Percentiles rank a stretch among this genome's conserved stretches.
Evolutionary conservation across 2,888 invertebrate species (phyloP).

Genomic region (Sinotaia quadrata): DNA sequence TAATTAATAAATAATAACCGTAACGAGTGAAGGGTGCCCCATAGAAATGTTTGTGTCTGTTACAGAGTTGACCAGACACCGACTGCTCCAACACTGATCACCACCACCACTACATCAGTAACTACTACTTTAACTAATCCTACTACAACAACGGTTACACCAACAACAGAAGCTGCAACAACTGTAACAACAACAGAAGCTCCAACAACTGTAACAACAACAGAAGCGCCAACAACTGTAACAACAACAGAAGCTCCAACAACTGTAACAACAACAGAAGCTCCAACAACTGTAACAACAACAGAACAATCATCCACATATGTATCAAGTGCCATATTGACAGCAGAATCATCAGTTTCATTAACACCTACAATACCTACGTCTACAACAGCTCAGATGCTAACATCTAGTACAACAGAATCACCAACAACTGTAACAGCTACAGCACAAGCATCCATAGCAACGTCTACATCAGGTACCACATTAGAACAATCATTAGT

Average conservation of each 20-base stretch:
- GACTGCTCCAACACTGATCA: not conserved
- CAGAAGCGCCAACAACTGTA: not conserved
- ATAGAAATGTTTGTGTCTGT: too few relatives aligned
- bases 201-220: not conserved
- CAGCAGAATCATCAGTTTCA: too few relatives aligned
- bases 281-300: not conserved
- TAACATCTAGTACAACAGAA: too few relatives aligned
- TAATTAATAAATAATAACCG: too few relatives aligned
- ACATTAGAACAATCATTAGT: too few relatives aligned
- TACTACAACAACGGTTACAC: not conserved
- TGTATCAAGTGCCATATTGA: not conserved
- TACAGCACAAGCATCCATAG: not conserved
- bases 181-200: not conserved
- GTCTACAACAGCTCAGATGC: not conserved
- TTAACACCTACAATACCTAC: not conserved
- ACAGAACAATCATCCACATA: not conserved
- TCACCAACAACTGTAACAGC: not conserved
- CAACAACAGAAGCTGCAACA: not conserved
- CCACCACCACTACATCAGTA: not conserved
- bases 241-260: not conserved
- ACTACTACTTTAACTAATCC: not conserved
- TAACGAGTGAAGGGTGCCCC: too few relatives aligned
- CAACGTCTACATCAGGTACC: not conserved
- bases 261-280: not conserved
- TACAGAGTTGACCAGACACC: not conserved